phyloP scores from a whole-genome alignment of 2,797 vertebrate genomes.

The Sternarchorhynchus goeldii region DNA sequence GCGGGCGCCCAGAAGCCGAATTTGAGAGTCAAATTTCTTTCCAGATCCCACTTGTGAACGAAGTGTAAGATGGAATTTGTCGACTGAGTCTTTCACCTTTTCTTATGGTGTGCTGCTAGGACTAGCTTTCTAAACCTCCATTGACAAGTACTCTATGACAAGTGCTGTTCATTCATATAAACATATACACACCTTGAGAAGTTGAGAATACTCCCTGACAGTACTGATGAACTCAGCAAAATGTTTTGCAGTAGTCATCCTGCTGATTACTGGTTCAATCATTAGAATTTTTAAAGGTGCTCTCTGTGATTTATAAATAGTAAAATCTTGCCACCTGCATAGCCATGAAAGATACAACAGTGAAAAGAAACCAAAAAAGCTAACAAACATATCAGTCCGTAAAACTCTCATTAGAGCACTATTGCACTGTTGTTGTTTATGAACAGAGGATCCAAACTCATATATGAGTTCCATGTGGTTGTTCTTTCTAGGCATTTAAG shows the following conservation, averaged over 20 bases:
- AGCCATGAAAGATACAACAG: neutral
- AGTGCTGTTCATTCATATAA: slow-evolving; percentile 54
- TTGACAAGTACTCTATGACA: slow-evolving; percentile 47
- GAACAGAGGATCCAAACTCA: neutral
- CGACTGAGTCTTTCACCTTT: slow-evolving; percentile 59
- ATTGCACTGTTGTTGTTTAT: neutral
- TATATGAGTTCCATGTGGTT: neutral
- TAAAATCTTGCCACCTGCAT: neutral
- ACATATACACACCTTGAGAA: slow-evolving; percentile 42
- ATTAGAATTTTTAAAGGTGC: too few species aligned
- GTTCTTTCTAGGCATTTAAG: too few species aligned
- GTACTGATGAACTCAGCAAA: slow-evolving; percentile 56
- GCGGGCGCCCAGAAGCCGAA: slow-evolving; percentile 63
- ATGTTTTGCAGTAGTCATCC: neutral
- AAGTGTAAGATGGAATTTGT: slow-evolving; percentile 68
- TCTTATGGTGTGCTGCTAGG: slow-evolving; percentile 17
- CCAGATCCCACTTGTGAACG: slow-evolving; percentile 64
- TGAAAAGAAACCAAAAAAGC: neutral
- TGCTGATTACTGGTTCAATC: slow-evolving; percentile 1
- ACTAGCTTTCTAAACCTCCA: slow-evolving; percentile 37
- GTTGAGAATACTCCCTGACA: slow-evolving; percentile 58
- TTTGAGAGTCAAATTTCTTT: slow-evolving; percentile 70
- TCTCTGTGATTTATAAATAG: neutral
- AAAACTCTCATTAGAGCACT: neutral
- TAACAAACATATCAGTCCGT: neutral